These are phyloP conservation scores for Entelurus aequoreus DNA, from an alignment of 2,113 vertebrate genomes.

Conservation along the genomic window DNA sequence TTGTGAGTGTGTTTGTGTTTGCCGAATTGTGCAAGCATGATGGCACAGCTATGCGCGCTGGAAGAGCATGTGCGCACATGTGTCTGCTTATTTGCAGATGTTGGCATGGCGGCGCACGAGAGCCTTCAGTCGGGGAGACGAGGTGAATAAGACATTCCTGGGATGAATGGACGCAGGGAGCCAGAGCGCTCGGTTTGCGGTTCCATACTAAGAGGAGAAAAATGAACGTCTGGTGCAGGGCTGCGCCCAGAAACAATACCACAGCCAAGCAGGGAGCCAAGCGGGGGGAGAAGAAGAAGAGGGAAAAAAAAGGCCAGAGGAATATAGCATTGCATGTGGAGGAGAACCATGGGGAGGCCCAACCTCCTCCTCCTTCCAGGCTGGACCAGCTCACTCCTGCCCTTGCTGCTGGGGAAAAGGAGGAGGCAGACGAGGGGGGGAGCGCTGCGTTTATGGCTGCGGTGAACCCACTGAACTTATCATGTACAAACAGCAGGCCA, in stretches of 20 bases:
- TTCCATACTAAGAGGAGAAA: slow-evolving; percentile 70
- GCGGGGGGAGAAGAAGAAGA: neutral
- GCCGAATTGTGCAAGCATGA: slow-evolving; percentile 13
- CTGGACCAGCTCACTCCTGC: slow-evolving; percentile 42
- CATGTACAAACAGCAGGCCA: slow-evolving; percentile 45
- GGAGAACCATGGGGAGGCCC: slow-evolving; percentile 36
- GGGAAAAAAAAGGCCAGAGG: neutral
- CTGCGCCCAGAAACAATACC: slow-evolving; percentile 52
- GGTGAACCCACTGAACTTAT: slow-evolving; percentile 60
- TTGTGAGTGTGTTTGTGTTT: slow-evolving; percentile 4
- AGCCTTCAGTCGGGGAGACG: slow-evolving; percentile 41
- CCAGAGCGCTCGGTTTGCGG: slow-evolving; percentile 64
- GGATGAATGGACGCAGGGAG: slow-evolving; percentile 44
- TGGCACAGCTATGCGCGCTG: slow-evolving; percentile 21
- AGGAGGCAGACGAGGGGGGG: slow-evolving; percentile 24
- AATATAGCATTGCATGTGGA: slow-evolving; percentile 13
- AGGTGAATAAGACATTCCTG: slow-evolving; percentile 67
- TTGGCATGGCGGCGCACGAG: slow-evolving; percentile 36
- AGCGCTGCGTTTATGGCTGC: slow-evolving; percentile 51
- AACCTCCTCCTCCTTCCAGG: slow-evolving; percentile 27
- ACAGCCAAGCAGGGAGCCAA: slow-evolving; percentile 40
- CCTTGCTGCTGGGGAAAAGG: slow-evolving; percentile 25
- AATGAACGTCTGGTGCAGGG: slow-evolving; percentile 67
- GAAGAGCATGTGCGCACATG: slow-evolving; percentile 26
- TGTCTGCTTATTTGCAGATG: slow-evolving; percentile 43